A percentile compares a stretch with the other conserved stretches of the same genome.
phyloP scores from a whole-genome alignment of 2,888 invertebrate species.

The Tetrapedia diversipes region DNA sequence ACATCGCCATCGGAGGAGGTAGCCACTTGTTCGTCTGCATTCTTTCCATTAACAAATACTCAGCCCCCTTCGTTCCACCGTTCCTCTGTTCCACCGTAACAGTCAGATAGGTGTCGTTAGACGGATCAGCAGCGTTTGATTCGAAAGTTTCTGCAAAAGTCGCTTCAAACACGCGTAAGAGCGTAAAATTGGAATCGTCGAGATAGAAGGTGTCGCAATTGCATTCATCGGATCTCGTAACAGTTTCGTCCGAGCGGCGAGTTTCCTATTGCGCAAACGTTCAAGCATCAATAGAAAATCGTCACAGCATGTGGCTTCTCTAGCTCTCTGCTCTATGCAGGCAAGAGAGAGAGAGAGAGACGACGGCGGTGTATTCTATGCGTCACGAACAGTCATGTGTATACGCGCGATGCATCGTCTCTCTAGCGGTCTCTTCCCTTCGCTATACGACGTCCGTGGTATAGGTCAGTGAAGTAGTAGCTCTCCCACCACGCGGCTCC shows the following conservation, averaged over 20 bases:
- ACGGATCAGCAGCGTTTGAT: background rate
- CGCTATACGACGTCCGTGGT: constrained; percentile 73
- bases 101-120: background rate
- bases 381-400: constrained; percentile 59
- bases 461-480: constrained; percentile 81
- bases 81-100: background rate
- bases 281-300: constrained; percentile 44
- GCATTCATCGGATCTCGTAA: constrained; percentile 32
- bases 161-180: background rate
- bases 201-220: background rate
- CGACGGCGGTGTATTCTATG: constrained; percentile 28
- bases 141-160: background rate
- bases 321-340: constrained; percentile 22
- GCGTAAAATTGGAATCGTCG: background rate
- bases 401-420: constrained; percentile 58
- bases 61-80: too few relatives aligned
- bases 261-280: constrained; percentile 33
- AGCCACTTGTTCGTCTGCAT: constrained; percentile 51
- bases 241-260: background rate
- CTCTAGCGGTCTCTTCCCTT: constrained; percentile 71
- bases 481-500: constrained; percentile 72
- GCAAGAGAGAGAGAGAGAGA: too few relatives aligned
- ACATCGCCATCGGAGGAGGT: constrained; percentile 8
- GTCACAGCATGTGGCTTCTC: constrained; percentile 25
- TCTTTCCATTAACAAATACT: constrained; percentile 5